Evolutionary conservation across 2,113 vertebrate genomes (phyloP), one percentile per base, ranked within the genome.

Genomic region (Planiliza haematocheilus): DNA sequence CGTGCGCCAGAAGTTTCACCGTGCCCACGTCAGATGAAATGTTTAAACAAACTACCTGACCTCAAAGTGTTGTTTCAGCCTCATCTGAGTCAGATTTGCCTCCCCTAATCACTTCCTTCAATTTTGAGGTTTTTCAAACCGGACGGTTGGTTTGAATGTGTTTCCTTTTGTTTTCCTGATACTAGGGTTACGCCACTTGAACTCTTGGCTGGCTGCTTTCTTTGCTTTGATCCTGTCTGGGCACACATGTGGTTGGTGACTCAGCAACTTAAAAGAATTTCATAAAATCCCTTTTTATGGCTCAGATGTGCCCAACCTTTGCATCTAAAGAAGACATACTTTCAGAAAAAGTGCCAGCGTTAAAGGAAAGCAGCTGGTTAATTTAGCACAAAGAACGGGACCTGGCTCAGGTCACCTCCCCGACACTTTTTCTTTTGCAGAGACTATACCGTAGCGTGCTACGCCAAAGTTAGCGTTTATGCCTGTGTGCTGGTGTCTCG

Each of bases 241-340:
- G 20, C 65, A 69, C 70, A 74, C 77, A 85, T 83, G 86, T 89
- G 86, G 70, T 80, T 41, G n/a, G 63, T 88, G 80, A 88, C 67
- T 90, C 82, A 79, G 48, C 58, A 51, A 79, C 56, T 79, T 65
- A 50, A 58, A 65, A 65, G 51, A 53, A 55, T 59, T 89, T 81
- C 60, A 61, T 79, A 52, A 61, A 78, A 76, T 82, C 50, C 59
- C 69, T 79, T 84, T 73, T 78, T 73, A 61, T 51, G 38, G 67
- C 70, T 64, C 17, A 24, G 36, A 64, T 65, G 45, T 74, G 39
- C 64, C 60, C 60, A 68, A 61, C 46, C 72, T 36, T 70, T 43
- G 64, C 41, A 53, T 49, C 42, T 21, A 49, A 69, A 65, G 66
- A 17, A 62, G 50, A 63, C 49, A 30, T 17, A 42, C 18, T 71